Base-by-base conservation (phyloP, 2,888 invertebrate species). In the Melipona bicolor region DNA sequence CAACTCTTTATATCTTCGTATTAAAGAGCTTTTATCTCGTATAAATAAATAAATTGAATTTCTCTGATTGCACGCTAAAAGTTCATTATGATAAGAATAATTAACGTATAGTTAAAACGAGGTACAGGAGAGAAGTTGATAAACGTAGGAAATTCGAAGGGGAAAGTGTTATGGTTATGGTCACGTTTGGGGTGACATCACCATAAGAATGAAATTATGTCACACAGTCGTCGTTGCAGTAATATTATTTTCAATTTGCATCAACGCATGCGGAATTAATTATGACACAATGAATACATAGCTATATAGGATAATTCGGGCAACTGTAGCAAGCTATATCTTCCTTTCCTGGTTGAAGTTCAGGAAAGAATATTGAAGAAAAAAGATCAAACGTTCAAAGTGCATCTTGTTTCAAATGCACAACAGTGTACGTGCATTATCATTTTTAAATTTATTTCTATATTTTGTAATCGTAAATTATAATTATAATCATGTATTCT, bases 181-280 rank as follows among this genome's bases (percentile, higher is more conserved):
- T 61, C 80, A 72, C 85, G 85, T 86, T 82, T 79, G 21, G 68
- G 70, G 73, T 87, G 84, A 89, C 86, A 87, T 87, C 85, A 83
- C 82, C 62, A 15, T 82, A 82, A 86, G 72, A 85, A 77, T 71
- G 85, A 73, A 85, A 43, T 85, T 80, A 84, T 80, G 85, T 81
- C 85, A 80, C 77, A 1, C 27, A 4, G 36, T 32, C 69, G 70
- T 59, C 67, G 36, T 56, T 61, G 70, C 71, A 75, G 64, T 75
- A 67, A 81, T 83, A 71, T 59, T 76, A 54, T 67, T 75, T 54
- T 24, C 68, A 50, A 72, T 72, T 79, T 71, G 72, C 75, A 83
- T 83, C 19, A 17, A 84, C 84, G 83, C 32, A 21, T 15, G 54
- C 59, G 19, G 73, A 84, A 84, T 75, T 72, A 68, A 84, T 68